phyloP scores from a whole-genome alignment of 2,113 vertebrate genomes.

The Gadus macrocephalus region DNA sequence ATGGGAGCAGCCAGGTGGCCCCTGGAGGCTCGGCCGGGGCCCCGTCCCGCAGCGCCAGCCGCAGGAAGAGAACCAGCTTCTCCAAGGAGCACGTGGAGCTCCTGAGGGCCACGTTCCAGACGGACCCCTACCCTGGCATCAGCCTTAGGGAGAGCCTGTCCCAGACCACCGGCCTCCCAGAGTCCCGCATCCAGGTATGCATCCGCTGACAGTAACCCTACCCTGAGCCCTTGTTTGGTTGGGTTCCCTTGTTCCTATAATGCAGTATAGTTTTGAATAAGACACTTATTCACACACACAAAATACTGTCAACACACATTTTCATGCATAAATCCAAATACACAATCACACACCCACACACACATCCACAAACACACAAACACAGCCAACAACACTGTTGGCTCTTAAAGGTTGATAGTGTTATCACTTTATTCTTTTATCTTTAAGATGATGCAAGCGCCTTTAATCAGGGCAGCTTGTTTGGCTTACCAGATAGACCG shows the following conservation, averaged over 20 bases:
- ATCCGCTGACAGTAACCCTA: neutral
- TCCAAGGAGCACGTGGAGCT: constrained; percentile 73
- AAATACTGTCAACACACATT: neutral
- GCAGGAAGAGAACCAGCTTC: constrained; percentile 75
- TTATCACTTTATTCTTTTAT: constrained; percentile 39
- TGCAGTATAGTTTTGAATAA: too few species aligned
- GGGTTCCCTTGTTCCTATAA: too few species aligned
- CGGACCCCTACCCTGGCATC: constrained; percentile 73
- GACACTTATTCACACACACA: neutral
- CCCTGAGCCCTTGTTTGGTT: too few species aligned
- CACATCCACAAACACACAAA: neutral
- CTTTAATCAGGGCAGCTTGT: constrained; percentile 55
- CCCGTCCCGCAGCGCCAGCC: constrained; percentile 59
- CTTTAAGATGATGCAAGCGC: constrained; percentile 45
- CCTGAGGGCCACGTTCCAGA: constrained; percentile 64
- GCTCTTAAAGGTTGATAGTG: constrained; percentile 44
- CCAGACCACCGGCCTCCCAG: constrained; percentile 69
- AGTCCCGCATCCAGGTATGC: constrained; percentile 75
- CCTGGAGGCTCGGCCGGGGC: constrained; percentile 6
- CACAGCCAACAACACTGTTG: neutral
- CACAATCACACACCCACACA: neutral
- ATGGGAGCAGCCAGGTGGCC: constrained; percentile 35
- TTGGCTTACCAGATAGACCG: constrained; percentile 32
- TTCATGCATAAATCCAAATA: neutral
- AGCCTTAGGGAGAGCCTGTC: constrained; percentile 71